A percentile compares a stretch with the other conserved stretches of the same genome.
phyloP scores from a whole-genome alignment of 2,797 vertebrate species.

The Chaenodraco wilsoni region DNA sequence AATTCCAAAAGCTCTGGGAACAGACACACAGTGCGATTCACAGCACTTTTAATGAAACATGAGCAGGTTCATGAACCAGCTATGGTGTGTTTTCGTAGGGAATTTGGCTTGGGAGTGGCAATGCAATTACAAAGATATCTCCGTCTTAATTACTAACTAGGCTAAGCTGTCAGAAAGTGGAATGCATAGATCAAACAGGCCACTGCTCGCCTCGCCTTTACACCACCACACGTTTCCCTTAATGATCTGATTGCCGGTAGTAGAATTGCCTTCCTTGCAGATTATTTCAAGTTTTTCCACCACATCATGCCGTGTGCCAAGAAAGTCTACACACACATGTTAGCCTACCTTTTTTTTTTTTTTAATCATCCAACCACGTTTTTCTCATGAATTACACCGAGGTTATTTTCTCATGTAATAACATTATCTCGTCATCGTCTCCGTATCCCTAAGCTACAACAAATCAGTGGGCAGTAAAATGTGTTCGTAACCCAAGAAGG shows the following conservation, averaged over 20 bases:
- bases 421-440: conserved; percentile 19
- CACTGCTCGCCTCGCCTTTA: conserved; percentile 37
- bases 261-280: conserved; percentile 17
- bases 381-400: conserved; percentile 2
- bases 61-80: conserved; percentile 75
- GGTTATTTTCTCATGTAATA: conserved; percentile 38
- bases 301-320: conserved; percentile 10
- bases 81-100: conserved; percentile 68
- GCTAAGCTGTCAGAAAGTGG: conserved; percentile 62
- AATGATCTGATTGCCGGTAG: conserved; percentile 29
- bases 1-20: conserved; percentile 82
- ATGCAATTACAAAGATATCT: conserved; percentile 71
- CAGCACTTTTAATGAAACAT: conserved; percentile 78
- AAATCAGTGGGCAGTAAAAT: conserved; percentile 41
- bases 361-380: conserved; percentile 7
- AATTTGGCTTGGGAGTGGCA: conserved; percentile 75
- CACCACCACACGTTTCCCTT: conserved; percentile 12
- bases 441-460: conserved; percentile 18
- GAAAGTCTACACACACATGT: conserved; percentile 3
- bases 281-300: conserved; percentile 34
- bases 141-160: conserved; percentile 78
- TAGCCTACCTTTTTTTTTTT: background rate
- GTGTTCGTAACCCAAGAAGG: conserved; percentile 28
- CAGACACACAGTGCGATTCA: conserved; percentile 72
- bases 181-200: conserved; percentile 57